Percentiles rank a stretch among this genome's conserved stretches.
Evolutionary conservation across 2,113 vertebrate species (phyloP).

Genomic region (Recurvirostra avosetta): DNA sequence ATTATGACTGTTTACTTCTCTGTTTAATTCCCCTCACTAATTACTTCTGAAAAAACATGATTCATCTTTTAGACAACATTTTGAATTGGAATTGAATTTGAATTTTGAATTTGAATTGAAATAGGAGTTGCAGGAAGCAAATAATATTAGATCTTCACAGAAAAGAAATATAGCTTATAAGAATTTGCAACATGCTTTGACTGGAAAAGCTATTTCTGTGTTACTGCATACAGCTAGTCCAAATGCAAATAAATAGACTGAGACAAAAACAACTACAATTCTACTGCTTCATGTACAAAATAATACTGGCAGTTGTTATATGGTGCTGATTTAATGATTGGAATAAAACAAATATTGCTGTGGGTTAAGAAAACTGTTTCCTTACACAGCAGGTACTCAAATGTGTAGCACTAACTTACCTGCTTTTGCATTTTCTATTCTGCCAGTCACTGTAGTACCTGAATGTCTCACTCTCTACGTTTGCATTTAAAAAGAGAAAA

Average conservation of each 20-base stretch:
- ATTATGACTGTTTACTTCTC: background rate
- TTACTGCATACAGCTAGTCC: background rate
- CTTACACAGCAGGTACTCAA: background rate
- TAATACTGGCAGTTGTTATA: background rate
- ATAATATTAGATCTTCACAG: background rate
- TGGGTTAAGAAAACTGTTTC: background rate
- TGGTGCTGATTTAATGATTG: background rate
- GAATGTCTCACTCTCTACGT: background rate
- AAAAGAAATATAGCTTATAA: background rate
- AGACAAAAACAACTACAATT: background rate
- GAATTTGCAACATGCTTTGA: background rate
- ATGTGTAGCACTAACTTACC: background rate
- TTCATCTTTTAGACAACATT: background rate
- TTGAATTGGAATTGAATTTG: background rate
- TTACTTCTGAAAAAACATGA: background rate
- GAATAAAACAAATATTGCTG: background rate
- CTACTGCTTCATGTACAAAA: background rate
- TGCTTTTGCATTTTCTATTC: background rate
- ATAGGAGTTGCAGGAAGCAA: background rate
- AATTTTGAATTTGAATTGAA: background rate
- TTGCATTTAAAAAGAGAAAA: background rate
- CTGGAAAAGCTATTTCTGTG: background rate
- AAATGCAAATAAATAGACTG: background rate
- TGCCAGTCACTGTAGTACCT: background rate
- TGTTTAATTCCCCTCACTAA: background rate